Evolutionary conservation across 1,140 invertebrate genomes (phyloP), one percentile per base, ranked within the genome.

Genomic region (Mactra quadrangularis): DNA sequence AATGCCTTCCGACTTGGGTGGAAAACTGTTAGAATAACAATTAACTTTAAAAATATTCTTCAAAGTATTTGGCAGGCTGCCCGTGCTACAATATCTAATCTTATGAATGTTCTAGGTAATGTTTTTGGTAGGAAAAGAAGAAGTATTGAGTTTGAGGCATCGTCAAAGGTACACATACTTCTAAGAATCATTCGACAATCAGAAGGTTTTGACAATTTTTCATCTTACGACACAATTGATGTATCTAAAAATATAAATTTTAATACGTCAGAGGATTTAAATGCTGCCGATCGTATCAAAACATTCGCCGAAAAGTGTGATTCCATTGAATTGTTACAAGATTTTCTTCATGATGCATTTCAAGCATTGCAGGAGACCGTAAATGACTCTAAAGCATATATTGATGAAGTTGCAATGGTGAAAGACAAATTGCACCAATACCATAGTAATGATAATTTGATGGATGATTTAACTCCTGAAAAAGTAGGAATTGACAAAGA

Each of bases 1-100:
- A 81, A 86, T 35, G 53, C 72, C 1, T 86, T 86, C 66, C 53
- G 45, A 35, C 11, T 64, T 0, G 66, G 71, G 22, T 86, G 82
- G 76, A 62, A 47, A 29, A 35, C 33, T 17, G 50, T 75, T 3
- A 31, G 38, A 38, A 47, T 83, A 1, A 62, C 33, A 70, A 79
- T 79, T 15, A 70, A 79, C 31, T 79, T 79, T 27, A 79, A 79
- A 57, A 66, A 70, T 52, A 33, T 45, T 38, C 17, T 55, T 19
- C 76, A 68, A 35, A 79, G 57, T 68, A 38, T 79, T 15, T 79
- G 76, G 76, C 45, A 57, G 35, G 76, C 76, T 17, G 76, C 76
- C 9, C 35, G 45, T 22, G 62, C 60, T 1, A 68, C 76, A 52
- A 68, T 79, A 15, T 38, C 57, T 17, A 35, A 27, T 13, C n/a